Percentiles rank a stretch among this genome's conserved stretches.
These are phyloP conservation scores for Sardinella longiceps DNA, from an alignment of 2,797 vertebrate genomes.

Conservation along the genomic window DNA sequence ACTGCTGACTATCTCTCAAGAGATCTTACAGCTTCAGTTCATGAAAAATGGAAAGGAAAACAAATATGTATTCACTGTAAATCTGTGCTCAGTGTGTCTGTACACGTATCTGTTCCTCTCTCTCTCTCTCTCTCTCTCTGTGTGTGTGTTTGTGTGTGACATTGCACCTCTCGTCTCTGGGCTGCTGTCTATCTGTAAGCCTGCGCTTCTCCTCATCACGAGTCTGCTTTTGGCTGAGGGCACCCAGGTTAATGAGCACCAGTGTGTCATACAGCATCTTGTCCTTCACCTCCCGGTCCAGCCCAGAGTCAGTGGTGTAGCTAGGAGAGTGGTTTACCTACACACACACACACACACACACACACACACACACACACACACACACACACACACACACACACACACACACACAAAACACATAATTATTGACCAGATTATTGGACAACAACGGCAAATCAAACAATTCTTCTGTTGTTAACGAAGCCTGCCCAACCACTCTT, in stretches of 20 bases:
- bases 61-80: too few species aligned
- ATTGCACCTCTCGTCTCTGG: neutral
- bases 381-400: too few species aligned
- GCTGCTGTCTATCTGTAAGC: neutral
- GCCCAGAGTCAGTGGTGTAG: slow-evolving; percentile 83
- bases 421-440: too few species aligned
- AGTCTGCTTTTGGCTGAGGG: slow-evolving; percentile 63
- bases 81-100: neutral
- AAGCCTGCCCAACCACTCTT: too few species aligned
- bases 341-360: neutral
- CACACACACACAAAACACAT: too few species aligned
- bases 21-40: too few species aligned
- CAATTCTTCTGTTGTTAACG: too few species aligned
- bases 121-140: too few species aligned
- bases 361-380: neutral
- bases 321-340: slow-evolving; percentile 91
- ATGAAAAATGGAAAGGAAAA: too few species aligned
- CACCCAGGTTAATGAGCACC: slow-evolving; percentile 81
- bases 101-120: too few species aligned
- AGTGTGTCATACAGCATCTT: slow-evolving; percentile 81
- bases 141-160: neutral
- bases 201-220: neutral
- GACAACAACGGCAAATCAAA: too few species aligned
- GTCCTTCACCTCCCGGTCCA: slow-evolving; percentile 88
- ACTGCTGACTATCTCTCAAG: too few species aligned